Base-by-base conservation (phyloP, 1,140 invertebrate genomes). In the Drosophila paulistorum region DNA sequence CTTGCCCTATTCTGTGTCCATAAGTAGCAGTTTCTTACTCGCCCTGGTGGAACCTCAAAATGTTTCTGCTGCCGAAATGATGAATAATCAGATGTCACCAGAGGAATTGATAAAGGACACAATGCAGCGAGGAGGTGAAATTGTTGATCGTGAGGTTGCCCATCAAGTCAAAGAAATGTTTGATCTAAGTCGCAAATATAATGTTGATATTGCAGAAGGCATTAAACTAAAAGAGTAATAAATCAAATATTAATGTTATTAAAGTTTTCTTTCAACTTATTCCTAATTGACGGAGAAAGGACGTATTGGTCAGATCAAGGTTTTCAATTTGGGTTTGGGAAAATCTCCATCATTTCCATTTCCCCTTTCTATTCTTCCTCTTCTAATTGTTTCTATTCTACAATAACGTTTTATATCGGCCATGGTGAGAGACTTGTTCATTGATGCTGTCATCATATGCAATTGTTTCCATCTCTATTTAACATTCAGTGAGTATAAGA, bases 91-190 rank as follows among this genome's bases (percentile, higher is more conserved):
- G 1, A 0, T 17, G 7, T 59, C 77, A 0, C 35, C 60, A 0
- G 68, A 78, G 13, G 59, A 89, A 51, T 63, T 89, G 1, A 67
- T 79, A 1, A 14, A 80, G 7, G 62, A 62, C 0, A 33, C 58
- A 0, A 42, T 74, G 60, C 39, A 17, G 0, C 66, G 68, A 41
- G 91, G 91, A 3, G 91, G 91, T 1, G 85, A 85, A 39, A 7
- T 80, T 6, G 70, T 79, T 7, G 74, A 92, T 63, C 71, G 70
- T 6, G 91, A 91, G 57, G 10, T 91, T 10, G 65, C 90, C 0
- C 74, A 90, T 61, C 89, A 92, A 55, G 6, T 91, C 1, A 78
- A 62, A 51, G 90, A 92, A 71, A 58, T 92, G 54, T 79, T 75
- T 58, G 85, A 92, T 13, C 30, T 91, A 1, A 77, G 76, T 58